phyloP scores from a whole-genome alignment of 2,113 vertebrate genomes.

The Larimichthys crocea region DNA sequence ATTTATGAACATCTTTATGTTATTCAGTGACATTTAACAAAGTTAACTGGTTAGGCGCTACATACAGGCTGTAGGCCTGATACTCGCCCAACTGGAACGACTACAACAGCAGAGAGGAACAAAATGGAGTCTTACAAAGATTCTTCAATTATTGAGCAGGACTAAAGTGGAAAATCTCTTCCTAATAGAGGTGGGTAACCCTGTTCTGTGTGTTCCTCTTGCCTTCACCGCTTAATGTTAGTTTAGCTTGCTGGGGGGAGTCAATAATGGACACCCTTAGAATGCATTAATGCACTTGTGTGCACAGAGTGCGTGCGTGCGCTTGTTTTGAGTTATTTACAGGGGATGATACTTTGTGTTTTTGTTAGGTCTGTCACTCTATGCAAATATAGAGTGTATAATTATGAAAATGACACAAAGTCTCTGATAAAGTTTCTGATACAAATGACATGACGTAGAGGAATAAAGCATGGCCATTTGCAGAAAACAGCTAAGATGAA shows the following conservation, averaged over 20 bases:
- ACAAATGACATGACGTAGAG: conserved; percentile 21
- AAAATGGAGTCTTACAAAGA: conserved; percentile 37
- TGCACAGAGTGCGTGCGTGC: neutral
- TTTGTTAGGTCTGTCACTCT: neutral
- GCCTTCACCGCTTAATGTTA: conserved; percentile 5
- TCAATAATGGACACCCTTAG: conserved; percentile 2
- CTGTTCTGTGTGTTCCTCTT: neutral
- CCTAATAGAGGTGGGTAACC: neutral
- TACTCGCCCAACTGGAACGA: conserved; percentile 21
- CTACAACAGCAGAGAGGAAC: conserved; percentile 32
- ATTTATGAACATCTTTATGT: neutral
- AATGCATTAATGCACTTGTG: conserved; percentile 2
- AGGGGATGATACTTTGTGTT: neutral
- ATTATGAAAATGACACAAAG: conserved; percentile 34
- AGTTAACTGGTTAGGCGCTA: conserved; percentile 35
- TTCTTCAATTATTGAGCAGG: conserved; percentile 59
- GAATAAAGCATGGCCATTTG: conserved; percentile 49
- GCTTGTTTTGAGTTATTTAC: neutral
- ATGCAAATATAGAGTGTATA: conserved; percentile 1
- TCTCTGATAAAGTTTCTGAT: conserved; percentile 1
- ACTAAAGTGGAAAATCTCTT: conserved; percentile 39
- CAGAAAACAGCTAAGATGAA: conserved; percentile 52
- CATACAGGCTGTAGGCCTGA: neutral
- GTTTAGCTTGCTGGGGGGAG: neutral
- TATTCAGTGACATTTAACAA: conserved; percentile 15